Evolutionary conservation across 2,113 vertebrate species (phyloP).

Genomic region (Suricata suricatta): DNA sequence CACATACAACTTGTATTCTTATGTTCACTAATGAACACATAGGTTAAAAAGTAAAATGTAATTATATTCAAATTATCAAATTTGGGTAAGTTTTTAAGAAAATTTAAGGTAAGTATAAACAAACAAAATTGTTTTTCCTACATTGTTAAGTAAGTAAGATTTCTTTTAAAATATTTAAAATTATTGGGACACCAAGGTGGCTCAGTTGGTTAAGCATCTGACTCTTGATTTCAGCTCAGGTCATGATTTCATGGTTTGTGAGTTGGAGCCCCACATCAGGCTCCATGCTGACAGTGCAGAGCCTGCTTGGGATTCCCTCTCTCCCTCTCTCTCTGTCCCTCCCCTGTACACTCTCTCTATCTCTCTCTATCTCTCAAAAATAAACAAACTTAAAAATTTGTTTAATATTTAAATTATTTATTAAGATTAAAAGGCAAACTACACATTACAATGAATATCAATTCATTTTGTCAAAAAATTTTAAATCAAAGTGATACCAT

Average conservation of each 20-base stretch:
- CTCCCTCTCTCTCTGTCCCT: too few species aligned
- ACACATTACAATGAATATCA: background rate
- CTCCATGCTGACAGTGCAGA: too few species aligned
- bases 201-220: too few species aligned
- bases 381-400: background rate
- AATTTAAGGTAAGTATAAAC: background rate
- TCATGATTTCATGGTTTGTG: too few species aligned
- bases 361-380: too few species aligned
- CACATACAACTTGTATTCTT: background rate
- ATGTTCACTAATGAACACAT: background rate
- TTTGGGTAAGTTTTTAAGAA: background rate
- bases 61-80: background rate
- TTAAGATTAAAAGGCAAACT: background rate
- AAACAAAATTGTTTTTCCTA: background rate
- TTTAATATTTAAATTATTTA: slow-evolving; percentile 26
- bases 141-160: background rate
- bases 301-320: too few species aligned
- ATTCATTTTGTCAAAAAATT: background rate
- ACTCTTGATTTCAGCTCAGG: too few species aligned
- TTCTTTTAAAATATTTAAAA: slow-evolving; percentile 14
- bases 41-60: background rate
- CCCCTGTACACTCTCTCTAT: too few species aligned
- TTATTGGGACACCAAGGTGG: background rate
- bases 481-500: slow-evolving; percentile 1
- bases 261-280: too few species aligned